These are phyloP conservation scores for Menura novaehollandiae DNA, from an alignment of 2,113 vertebrate species.

Conservation along the genomic window DNA sequence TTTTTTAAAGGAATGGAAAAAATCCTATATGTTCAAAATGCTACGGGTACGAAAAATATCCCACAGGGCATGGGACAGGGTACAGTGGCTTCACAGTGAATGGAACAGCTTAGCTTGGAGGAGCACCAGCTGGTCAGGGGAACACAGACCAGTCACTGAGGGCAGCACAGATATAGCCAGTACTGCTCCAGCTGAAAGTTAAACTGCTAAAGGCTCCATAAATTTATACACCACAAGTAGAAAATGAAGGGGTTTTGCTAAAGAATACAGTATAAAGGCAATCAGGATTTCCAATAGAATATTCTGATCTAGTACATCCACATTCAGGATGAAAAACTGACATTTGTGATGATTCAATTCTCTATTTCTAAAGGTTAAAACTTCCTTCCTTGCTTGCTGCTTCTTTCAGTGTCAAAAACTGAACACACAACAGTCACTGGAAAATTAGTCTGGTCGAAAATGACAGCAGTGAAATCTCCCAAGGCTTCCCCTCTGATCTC, in stretches of 20 bases:
- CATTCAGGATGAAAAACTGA: neutral
- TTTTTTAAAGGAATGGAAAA: neutral
- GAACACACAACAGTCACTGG: neutral
- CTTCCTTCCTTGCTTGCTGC: neutral
- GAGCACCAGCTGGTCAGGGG: neutral
- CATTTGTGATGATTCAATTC: neutral
- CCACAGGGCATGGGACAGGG: neutral
- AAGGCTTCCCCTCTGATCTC: neutral
- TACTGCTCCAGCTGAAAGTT: neutral
- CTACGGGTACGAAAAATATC: neutral
- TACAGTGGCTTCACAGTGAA: neutral
- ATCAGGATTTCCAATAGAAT: neutral
- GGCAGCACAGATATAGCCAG: neutral
- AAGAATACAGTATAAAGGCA: neutral
- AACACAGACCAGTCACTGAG: neutral
- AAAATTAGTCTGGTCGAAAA: constrained; percentile 2
- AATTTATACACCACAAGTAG: neutral
- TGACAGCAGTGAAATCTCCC: neutral
- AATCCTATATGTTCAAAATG: accelerated
- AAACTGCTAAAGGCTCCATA: neutral
- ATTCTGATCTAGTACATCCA: neutral
- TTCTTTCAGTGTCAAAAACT: neutral
- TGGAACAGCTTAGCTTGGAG: neutral
- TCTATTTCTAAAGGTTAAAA: neutral
- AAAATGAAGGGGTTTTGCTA: neutral